phyloP scores from a whole-genome alignment of 2,888 invertebrate species.

The Lobophora halterata region DNA sequence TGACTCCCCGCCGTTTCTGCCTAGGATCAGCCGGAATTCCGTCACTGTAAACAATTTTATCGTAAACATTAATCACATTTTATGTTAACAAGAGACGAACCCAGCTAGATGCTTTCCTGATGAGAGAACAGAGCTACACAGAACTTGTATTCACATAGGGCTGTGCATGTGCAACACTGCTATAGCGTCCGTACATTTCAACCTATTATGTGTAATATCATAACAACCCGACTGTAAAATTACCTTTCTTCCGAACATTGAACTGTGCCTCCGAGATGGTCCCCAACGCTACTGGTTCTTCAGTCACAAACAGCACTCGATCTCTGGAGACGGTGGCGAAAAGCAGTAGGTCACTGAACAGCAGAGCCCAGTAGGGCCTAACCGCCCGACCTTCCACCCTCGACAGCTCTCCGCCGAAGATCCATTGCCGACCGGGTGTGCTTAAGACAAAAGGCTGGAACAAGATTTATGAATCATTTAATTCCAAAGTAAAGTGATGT shows the following conservation, averaged over 20 bases:
- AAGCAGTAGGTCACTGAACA: constrained; percentile 91
- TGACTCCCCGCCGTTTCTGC: constrained; percentile 85
- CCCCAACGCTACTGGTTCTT: constrained; percentile 89
- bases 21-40: constrained; percentile 90
- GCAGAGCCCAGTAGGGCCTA: constrained; percentile 91
- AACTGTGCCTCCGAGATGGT: constrained; percentile 92
- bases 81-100: too few species aligned
- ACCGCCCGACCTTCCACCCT: constrained; percentile 91
- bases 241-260: constrained; percentile 91
- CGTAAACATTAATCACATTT: too few species aligned
- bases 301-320: constrained; percentile 92
- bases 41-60: constrained; percentile 80
- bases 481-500: too few species aligned
- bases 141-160: too few species aligned
- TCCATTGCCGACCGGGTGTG: constrained; percentile 92
- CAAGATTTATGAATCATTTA: constrained; percentile 3
- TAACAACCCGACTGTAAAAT: neutral
- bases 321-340: constrained; percentile 94
- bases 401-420: constrained; percentile 92
- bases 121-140: neutral
- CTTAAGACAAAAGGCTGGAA: constrained; percentile 89
- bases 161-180: too few species aligned
- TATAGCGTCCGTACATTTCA: too few species aligned
- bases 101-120: too few species aligned
- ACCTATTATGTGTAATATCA: too few species aligned